Percentiles rank a stretch among this genome's conserved stretches.
Conservation (phyloP, 2,113 vertebrate species). For the Eolophus roseicapilla region DNA sequence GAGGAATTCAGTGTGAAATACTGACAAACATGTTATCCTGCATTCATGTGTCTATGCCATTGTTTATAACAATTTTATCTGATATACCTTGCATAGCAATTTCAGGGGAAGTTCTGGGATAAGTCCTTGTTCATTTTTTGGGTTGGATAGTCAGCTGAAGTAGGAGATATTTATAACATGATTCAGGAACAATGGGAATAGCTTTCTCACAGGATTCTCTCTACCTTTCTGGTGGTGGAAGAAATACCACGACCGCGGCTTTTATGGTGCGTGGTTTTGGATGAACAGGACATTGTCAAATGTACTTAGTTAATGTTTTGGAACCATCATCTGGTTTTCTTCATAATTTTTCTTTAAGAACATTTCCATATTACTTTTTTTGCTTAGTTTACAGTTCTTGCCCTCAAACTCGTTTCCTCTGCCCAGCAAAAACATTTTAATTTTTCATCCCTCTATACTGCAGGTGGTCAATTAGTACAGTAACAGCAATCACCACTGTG, state of each 20-base stretch:
- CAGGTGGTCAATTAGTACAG: background rate
- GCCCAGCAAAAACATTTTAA: background rate
- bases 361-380: background rate
- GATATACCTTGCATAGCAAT: background rate
- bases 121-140: background rate
- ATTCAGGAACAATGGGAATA: background rate
- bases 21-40: background rate
- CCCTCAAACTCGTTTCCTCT: background rate
- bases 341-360: background rate
- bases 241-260: background rate
- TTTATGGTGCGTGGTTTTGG: background rate
- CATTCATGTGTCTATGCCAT: background rate
- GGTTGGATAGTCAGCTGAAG: background rate
- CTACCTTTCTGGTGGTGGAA: background rate
- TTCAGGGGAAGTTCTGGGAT: background rate
- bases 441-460: background rate
- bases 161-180: background rate
- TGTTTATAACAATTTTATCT: background rate
- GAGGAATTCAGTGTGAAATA: background rate
- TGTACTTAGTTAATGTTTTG: constrained; percentile 24
- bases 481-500: background rate
- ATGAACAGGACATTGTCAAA: background rate
- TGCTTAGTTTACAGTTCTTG: background rate
- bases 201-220: constrained; percentile 11
- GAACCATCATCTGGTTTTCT: background rate